Evolutionary conservation across 2,888 invertebrate genomes (phyloP).

Genomic region (Noctua fimbriata): DNA sequence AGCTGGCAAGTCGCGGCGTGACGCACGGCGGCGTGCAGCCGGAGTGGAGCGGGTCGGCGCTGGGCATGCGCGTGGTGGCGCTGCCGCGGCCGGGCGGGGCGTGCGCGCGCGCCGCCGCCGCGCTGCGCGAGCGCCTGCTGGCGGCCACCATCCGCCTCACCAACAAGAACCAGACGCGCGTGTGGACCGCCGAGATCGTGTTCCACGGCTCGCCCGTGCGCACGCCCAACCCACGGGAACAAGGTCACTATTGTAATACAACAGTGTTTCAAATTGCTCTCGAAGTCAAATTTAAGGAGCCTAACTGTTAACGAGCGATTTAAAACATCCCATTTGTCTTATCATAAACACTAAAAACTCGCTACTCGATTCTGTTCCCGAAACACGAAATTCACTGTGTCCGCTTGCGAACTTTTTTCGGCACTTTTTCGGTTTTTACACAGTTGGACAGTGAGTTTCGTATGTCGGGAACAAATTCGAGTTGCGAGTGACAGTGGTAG

Average conservation of each 20-base stretch:
- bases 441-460: no score
- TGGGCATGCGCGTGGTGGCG: constrained; percentile 94
- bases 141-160: constrained; percentile 96
- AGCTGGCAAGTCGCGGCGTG: constrained; percentile 95
- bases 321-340: background rate
- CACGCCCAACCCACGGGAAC: constrained; percentile 95
- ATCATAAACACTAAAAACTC: no score
- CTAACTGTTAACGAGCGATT: background rate
- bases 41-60: constrained; percentile 97
- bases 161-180: constrained; percentile 93
- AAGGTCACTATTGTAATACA: constrained; percentile 85
- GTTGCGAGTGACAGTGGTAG: no score
- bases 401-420: no score
- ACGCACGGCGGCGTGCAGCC: constrained; percentile 98
- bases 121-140: constrained; percentile 94
- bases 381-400: no score
- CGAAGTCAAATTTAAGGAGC: background rate
- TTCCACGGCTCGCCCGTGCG: constrained; percentile 95
- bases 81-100: constrained; percentile 92
- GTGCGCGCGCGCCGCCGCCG: constrained; percentile 90
- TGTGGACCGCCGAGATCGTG: constrained; percentile 97
- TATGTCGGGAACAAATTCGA: no score
- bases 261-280: background rate
- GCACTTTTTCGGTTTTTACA: no score
- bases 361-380: no score